Conservation (phyloP, 1,140 invertebrate species). For the Leucophenga varia region DNA sequence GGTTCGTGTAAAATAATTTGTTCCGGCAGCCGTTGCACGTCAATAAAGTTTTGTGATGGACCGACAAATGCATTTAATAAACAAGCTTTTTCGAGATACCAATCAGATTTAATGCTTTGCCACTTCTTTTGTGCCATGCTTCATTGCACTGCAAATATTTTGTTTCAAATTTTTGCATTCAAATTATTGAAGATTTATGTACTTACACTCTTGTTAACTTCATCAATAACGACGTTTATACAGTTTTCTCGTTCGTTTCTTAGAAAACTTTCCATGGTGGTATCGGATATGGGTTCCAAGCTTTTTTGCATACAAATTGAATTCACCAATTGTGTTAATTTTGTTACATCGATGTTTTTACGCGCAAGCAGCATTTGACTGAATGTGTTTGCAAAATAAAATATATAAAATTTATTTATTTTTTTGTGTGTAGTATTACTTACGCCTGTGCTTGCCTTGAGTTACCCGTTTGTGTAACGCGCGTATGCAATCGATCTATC, state of each 20-base stretch:
- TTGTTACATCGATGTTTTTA: no score
- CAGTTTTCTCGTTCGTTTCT: slow-evolving; percentile 94
- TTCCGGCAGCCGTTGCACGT: slow-evolving; percentile 70
- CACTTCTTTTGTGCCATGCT: slow-evolving; percentile 72
- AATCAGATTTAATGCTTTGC: slow-evolving; percentile 79
- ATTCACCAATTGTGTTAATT: no score
- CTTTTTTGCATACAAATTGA: no score
- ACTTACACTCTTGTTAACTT: slow-evolving; percentile 80
- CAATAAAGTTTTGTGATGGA: slow-evolving; percentile 79
- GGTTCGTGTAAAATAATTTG: slow-evolving; percentile 63
- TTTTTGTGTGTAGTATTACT: no score
- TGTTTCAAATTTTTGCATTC: not conserved
- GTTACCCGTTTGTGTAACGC: slow-evolving; percentile 80
- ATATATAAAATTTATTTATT: no score
- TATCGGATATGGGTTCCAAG: no score
- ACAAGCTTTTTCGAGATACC: slow-evolving; percentile 87
- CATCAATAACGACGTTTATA: slow-evolving; percentile 86
- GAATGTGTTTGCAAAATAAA: no score
- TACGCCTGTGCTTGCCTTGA: slow-evolving; percentile 93
- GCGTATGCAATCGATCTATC: slow-evolving; percentile 83
- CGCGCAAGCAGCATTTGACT: no score
- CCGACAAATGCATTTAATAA: slow-evolving; percentile 86
- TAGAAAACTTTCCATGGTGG: slow-evolving; percentile 85
- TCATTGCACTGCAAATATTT: slow-evolving; percentile 64
- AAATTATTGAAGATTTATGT: not conserved